Evolutionary conservation across 1,140 invertebrate species (phyloP).

Genomic region (Eumaeus atala): DNA sequence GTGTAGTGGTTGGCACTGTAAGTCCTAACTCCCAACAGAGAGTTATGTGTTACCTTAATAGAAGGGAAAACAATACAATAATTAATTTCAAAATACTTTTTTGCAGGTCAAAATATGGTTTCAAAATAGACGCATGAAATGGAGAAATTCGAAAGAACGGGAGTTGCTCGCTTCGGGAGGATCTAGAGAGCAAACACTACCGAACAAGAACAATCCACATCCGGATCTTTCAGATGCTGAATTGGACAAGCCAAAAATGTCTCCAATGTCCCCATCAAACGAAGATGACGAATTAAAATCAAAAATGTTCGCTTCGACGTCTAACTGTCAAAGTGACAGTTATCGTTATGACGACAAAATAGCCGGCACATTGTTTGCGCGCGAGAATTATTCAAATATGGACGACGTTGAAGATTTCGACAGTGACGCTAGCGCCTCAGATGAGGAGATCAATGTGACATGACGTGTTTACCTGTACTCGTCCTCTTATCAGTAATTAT

Average conservation of each 20-base stretch:
- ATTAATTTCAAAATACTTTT: constrained; percentile 20
- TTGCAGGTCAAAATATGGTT: constrained; percentile 97
- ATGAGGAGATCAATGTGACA: constrained; percentile 89
- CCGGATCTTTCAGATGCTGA: constrained; percentile 95
- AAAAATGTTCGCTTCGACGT: constrained; percentile 57
- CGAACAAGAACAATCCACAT: constrained; percentile 97
- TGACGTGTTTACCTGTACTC: constrained; percentile 72
- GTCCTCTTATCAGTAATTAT: not conserved
- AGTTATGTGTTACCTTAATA: not conserved
- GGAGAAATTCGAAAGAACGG: constrained; percentile 97
- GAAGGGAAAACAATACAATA: too few relatives aligned
- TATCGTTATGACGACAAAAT: constrained; percentile 62
- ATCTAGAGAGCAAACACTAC: constrained; percentile 94
- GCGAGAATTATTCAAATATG: constrained; percentile 55
- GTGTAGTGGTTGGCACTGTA: too few relatives aligned
- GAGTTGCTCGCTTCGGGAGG: constrained; percentile 94
- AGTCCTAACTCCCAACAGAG: too few relatives aligned
- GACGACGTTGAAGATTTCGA: constrained; percentile 77
- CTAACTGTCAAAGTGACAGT: constrained; percentile 43
- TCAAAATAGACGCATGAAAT: constrained; percentile 96
- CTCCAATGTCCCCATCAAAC: constrained; percentile 55
- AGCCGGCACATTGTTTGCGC: constrained; percentile 50
- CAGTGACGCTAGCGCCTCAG: constrained; percentile 83
- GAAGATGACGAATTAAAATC: constrained; percentile 54
- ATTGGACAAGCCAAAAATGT: constrained; percentile 81